Percentiles rank a stretch among this genome's conserved stretches.
Conservation (phyloP, 1,140 invertebrate genomes). For the Nymphalis io region DNA sequence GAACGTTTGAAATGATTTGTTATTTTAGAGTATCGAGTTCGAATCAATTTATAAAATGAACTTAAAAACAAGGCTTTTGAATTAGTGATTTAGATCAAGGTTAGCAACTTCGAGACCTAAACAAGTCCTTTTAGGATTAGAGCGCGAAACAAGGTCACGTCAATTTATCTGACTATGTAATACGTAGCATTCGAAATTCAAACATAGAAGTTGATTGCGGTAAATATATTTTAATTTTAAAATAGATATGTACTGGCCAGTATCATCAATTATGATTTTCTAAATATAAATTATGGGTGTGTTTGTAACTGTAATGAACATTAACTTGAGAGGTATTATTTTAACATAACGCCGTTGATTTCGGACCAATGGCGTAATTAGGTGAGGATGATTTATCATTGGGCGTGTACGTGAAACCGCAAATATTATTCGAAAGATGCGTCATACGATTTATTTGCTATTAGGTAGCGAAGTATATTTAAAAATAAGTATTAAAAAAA, state of each 20-base stretch:
- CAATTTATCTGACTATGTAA: slow-evolving; percentile 25
- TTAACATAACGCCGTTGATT: slow-evolving; percentile 17
- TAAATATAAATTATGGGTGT: background rate
- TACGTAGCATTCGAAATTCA: slow-evolving; percentile 12
- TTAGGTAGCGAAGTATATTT: background rate
- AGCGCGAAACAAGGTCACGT: slow-evolving; percentile 23
- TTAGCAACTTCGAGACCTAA: slow-evolving; percentile 31
- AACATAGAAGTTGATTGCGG: background rate
- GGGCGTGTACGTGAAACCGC: slow-evolving; percentile 28
- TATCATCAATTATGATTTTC: background rate
- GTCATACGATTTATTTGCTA: slow-evolving; percentile 14
- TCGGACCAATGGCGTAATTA: slow-evolving; percentile 33
- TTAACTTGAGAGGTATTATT: background rate
- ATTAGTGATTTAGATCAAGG: slow-evolving; percentile 45
- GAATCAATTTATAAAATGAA: slow-evolving; percentile 30
- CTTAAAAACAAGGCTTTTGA: slow-evolving; percentile 35
- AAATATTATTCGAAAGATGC: slow-evolving; percentile 14
- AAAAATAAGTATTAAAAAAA: background rate
- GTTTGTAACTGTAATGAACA: background rate
- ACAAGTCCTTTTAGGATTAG: slow-evolving; percentile 34
- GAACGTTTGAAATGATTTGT: slow-evolving; percentile 63
- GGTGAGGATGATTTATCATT: slow-evolving; percentile 29
- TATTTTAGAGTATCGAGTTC: slow-evolving; percentile 38
- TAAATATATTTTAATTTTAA: background rate
- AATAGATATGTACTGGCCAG: background rate